Conservation (phyloP, 1,140 invertebrate genomes). For the Drosophila arawakana region DNA sequence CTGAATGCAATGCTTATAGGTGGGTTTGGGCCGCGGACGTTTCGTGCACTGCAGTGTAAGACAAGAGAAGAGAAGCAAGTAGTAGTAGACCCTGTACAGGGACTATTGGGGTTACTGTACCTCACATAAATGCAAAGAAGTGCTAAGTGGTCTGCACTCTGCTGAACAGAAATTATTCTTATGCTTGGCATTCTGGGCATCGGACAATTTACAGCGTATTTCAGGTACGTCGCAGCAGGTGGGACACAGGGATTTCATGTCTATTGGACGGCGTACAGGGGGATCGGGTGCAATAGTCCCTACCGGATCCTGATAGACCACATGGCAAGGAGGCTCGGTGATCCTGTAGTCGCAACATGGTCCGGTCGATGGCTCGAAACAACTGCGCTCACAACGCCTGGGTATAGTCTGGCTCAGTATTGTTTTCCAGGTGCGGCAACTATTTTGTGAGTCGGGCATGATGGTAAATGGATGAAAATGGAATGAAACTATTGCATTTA, state of each 20-base stretch:
- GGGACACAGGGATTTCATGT: slow-evolving; percentile 40
- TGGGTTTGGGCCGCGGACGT: slow-evolving; percentile 52
- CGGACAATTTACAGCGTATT: slow-evolving; percentile 35
- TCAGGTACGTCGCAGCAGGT: background rate
- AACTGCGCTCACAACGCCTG: slow-evolving; percentile 21
- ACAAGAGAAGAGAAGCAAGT: background rate
- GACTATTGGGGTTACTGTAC: slow-evolving; percentile 19
- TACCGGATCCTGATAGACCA: background rate
- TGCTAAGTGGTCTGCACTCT: slow-evolving; percentile 45
- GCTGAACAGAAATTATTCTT: slow-evolving; percentile 49
- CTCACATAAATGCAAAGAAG: slow-evolving; percentile 52
- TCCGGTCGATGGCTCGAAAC: slow-evolving; percentile 31
- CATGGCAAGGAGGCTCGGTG: background rate
- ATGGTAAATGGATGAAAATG: background rate
- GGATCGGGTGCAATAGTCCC: slow-evolving; percentile 1
- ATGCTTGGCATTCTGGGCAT: slow-evolving; percentile 28
- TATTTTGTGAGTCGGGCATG: slow-evolving; percentile 45
- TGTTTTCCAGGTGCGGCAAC: slow-evolving; percentile 40
- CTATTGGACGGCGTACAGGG: slow-evolving; percentile 33
- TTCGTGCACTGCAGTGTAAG: slow-evolving; percentile 41
- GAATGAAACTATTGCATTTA: slow-evolving; percentile 8
- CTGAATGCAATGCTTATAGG: slow-evolving; percentile 42
- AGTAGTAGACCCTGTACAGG: too few species aligned
- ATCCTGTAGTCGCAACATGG: slow-evolving; percentile 45
- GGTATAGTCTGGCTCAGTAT: background rate